These are phyloP conservation scores for Drosophila helvetica DNA, from an alignment of 2,888 invertebrate genomes.

Conservation along the genomic window DNA sequence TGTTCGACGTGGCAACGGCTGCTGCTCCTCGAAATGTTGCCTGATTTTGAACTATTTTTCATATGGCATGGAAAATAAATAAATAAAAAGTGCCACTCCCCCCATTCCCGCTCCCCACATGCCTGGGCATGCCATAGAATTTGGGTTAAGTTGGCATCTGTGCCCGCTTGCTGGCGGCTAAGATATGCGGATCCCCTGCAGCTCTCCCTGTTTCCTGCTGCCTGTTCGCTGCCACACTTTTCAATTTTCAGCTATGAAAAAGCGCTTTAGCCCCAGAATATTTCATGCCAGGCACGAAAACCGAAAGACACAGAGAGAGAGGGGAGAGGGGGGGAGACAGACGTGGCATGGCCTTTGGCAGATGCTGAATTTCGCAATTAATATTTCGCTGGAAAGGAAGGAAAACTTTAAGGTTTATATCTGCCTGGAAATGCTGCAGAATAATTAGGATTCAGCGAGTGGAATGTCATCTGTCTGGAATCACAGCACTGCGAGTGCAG, in stretches of 20 bases:
- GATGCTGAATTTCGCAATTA: constrained; percentile 69
- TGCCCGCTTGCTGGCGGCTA: constrained; percentile 16
- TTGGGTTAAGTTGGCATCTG: constrained; percentile 76
- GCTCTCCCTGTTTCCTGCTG: background rate
- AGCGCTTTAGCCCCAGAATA: constrained; percentile 37
- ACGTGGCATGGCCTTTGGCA: constrained; percentile 47
- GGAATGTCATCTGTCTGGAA: constrained; percentile 46
- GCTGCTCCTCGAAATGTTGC: constrained; percentile 51
- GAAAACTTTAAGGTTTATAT: constrained; percentile 41
- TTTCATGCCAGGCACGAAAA: constrained; percentile 47
- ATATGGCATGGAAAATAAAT: constrained; percentile 71
- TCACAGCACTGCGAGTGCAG: constrained; percentile 35
- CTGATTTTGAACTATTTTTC: constrained; percentile 75
- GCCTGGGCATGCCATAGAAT: constrained; percentile 47
- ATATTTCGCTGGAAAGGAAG: constrained; percentile 44
- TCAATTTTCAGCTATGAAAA: constrained; percentile 53
- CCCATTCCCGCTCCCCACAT: background rate
- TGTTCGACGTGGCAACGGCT: constrained; percentile 63
- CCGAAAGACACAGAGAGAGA: background rate
- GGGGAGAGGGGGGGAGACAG: background rate
- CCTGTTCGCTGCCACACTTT: constrained; percentile 24
- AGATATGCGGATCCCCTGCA: constrained; percentile 44
- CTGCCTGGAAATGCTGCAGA: constrained; percentile 19
- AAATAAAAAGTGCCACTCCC: constrained; percentile 62
- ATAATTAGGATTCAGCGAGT: constrained; percentile 43